Percentiles rank a stretch among this genome's conserved stretches.
Conservation (phyloP, 2,797 vertebrate species). For the Myotis daubentonii region DNA sequence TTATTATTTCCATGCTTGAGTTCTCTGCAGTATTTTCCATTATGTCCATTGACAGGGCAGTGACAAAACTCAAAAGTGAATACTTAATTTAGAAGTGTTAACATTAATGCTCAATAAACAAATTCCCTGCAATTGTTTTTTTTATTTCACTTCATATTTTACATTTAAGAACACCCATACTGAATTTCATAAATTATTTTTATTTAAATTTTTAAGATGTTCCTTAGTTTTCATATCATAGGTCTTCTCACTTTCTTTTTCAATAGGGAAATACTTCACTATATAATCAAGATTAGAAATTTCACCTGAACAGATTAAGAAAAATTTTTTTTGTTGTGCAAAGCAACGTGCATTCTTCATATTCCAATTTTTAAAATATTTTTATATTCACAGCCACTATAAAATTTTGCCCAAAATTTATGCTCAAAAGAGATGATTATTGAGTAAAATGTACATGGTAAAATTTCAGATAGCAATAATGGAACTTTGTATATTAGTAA, state of each 20-base stretch:
- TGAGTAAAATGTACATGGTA: conserved; percentile 25
- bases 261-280: conserved; percentile 43
- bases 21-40: conserved; percentile 84
- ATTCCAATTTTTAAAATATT: conserved; percentile 49
- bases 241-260: conserved; percentile 28
- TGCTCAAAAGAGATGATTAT: conserved; percentile 17
- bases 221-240: conserved; percentile 59
- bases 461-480: conserved; percentile 50
- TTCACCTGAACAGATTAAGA: conserved; percentile 37
- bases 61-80: conserved; percentile 79
- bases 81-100: conserved; percentile 82
- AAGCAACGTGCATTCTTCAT: conserved; percentile 40
- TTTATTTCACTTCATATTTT: conserved; percentile 79
- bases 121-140: conserved; percentile 73
- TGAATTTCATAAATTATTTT: conserved; percentile 78
- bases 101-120: conserved; percentile 85
- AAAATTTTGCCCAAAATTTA: conserved; percentile 51
- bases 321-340: neutral
- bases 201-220: conserved; percentile 60
- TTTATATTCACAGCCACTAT: conserved; percentile 41
- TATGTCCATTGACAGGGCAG: conserved; percentile 77
- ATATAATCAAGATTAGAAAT: conserved; percentile 38
- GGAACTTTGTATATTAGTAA: conserved; percentile 26
- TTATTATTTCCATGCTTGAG: conserved; percentile 82
- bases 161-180: conserved; percentile 72